A percentile compares a stretch with the other conserved stretches of the same genome.
phyloP scores from a whole-genome alignment of 2,888 invertebrate species.

The Agapetus fuscipes region DNA sequence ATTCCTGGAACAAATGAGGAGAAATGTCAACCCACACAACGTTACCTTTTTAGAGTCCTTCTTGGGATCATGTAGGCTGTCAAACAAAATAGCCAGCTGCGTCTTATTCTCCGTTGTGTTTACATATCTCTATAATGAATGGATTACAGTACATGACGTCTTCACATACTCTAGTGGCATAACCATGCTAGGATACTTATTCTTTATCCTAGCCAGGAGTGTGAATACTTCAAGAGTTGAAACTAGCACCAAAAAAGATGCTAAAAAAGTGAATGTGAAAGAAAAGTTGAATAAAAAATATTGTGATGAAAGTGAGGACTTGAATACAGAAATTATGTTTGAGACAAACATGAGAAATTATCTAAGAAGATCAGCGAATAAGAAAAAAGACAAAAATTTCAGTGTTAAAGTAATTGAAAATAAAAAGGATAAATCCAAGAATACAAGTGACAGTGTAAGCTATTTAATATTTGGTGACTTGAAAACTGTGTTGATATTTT shows the following conservation, averaged over 20 bases:
- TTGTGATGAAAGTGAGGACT: no score
- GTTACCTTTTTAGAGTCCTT: constrained; percentile 62
- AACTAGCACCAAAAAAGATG: constrained; percentile 10
- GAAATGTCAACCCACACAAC: constrained; percentile 71
- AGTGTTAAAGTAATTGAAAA: no score
- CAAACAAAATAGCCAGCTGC: constrained; percentile 71
- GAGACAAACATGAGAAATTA: not conserved
- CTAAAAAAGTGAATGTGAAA: constrained; percentile 2
- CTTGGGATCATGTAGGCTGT: constrained; percentile 65
- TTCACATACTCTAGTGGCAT: constrained; percentile 47
- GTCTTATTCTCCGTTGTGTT: constrained; percentile 64
- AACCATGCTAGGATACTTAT: constrained; percentile 52
- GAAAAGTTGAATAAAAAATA: not conserved
- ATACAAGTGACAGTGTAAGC: constrained; percentile 1
- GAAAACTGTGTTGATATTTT: constrained; percentile 70
- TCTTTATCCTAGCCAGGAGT: constrained; percentile 38
- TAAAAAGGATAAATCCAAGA: no score
- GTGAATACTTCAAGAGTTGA: constrained; percentile 13
- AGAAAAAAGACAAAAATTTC: not conserved
- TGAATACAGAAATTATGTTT: no score
- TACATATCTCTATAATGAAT: constrained; percentile 61
- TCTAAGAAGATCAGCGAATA: not conserved
- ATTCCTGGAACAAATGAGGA: constrained; percentile 76
- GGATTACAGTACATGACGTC: constrained; percentile 53
- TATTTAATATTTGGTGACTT: constrained; percentile 47